Evolutionary conservation across 2,888 invertebrate species (phyloP), one percentile per base, ranked within the genome.

Genomic region (Lysandra bellargus): DNA sequence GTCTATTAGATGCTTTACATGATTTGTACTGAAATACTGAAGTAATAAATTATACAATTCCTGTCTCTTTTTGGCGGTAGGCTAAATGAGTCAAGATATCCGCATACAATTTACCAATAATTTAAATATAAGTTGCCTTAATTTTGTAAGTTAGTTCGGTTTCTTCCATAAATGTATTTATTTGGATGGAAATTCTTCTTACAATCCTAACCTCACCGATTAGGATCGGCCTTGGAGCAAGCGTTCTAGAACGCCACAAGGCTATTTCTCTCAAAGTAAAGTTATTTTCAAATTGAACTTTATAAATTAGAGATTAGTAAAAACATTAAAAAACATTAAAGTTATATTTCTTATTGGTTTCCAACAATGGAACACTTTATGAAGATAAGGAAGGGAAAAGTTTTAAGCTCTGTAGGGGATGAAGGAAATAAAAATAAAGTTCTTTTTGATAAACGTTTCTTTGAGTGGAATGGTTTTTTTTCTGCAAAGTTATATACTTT

Each of bases 191-290:
- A 64, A 69, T 14, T 69, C 69, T 69, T 69, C 14, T 69, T 69
- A 33, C 17, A 69, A 69, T 37, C 17, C 69, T 69, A 69, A 69
- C 33, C 69, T 69, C 69, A 33, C 64, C 69, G 69, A 69, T 69
- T 69, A 37, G 69, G 69, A 69, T 69, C 69, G 69, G 69, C 69
- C 37, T 69, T 69, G 33, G 69, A 69, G 69, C 33, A 33, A 23
- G 33, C 69, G 33, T 37, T 69, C 33, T 33, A 69, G 69, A 69
- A 69, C 30, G 64, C 69, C 14, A 33, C 69, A 69, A 69, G 33
- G 69, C 69, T 69, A 30, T 69, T 69, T 30, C 64, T 69, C 69
- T 69, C 17, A 30, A 30, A 69, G 12, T 14, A 69, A 33, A 33
- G 12, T 37, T 33, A 17, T 64, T 64, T 64, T 30, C 33, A 33